Evolutionary conservation across 2,113 vertebrate species (phyloP).

Genomic region (Capreolus pygargus): DNA sequence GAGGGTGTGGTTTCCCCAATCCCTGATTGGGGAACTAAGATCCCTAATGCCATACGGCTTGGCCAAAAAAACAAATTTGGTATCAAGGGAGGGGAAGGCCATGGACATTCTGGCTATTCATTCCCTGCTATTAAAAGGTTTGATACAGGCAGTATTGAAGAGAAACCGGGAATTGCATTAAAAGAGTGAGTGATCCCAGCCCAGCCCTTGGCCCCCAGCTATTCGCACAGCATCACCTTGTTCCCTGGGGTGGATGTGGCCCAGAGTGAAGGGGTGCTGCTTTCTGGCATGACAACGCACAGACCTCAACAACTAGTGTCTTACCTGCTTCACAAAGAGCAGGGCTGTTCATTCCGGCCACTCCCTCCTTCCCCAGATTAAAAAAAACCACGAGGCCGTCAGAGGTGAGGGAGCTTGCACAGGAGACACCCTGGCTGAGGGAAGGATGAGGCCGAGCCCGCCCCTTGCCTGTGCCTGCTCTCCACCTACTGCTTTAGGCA

Average conservation of each 20-base stretch:
- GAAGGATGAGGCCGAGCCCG: neutral
- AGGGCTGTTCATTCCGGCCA: neutral
- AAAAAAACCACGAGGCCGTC: neutral
- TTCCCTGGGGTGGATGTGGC: no score
- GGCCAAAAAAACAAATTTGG: neutral
- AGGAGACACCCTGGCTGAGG: neutral
- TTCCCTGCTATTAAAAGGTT: neutral
- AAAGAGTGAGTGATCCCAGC: neutral
- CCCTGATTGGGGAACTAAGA: neutral
- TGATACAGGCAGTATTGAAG: neutral
- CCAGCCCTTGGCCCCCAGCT: neutral
- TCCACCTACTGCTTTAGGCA: accelerated
- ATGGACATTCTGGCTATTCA: neutral
- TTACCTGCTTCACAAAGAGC: neutral
- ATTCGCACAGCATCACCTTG: neutral
- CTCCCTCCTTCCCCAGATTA: neutral
- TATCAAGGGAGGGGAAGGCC: neutral
- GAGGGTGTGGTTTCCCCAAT: neutral
- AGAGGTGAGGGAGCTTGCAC: neutral
- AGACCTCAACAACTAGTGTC: neutral
- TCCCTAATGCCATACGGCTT: neutral
- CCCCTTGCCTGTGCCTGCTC: neutral
- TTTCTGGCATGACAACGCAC: neutral
- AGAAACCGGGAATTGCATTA: neutral
- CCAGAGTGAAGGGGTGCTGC: neutral